These are phyloP conservation scores for Stigmatopora argus DNA, from an alignment of 2,113 vertebrate species.

Conservation along the genomic window DNA sequence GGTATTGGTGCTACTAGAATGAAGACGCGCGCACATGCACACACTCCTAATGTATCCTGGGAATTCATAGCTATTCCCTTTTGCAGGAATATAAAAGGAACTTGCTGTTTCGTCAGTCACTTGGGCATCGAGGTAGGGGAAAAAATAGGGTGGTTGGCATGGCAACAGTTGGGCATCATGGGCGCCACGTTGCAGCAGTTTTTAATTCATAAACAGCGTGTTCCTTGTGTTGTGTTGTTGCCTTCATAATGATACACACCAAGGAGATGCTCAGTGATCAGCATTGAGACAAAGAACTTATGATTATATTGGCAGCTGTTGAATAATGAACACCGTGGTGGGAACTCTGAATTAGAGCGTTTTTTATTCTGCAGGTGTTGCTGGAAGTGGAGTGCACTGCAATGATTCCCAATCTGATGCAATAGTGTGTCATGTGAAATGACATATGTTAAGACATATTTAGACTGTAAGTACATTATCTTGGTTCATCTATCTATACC, in stretches of 20 bases:
- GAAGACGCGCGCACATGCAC: slow-evolving; percentile 24
- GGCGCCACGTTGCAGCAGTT: not conserved
- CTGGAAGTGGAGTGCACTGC: not conserved
- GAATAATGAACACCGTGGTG: not conserved
- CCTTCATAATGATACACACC: not conserved
- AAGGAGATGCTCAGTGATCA: not conserved
- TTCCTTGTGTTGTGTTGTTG: not conserved
- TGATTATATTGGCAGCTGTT: not conserved
- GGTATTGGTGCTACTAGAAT: slow-evolving; percentile 32
- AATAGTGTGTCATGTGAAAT: not conserved
- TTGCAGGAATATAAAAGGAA: not conserved
- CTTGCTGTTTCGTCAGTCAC: not conserved
- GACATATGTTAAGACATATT: not conserved
- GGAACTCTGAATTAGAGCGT: not conserved
- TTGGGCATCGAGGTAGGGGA: not conserved
- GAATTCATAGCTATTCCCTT: slow-evolving; percentile 3
- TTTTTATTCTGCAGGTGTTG: not conserved
- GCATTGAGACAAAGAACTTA: not conserved
- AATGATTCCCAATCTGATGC: not conserved
- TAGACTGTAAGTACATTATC: not conserved
- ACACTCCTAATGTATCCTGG: slow-evolving; percentile 5
- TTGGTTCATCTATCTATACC: not conserved
- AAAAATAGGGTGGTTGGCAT: slow-evolving; percentile 1
- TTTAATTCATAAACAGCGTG: not conserved
- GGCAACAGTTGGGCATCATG: not conserved